A percentile compares a stretch with the other conserved stretches of the same genome.
These are phyloP conservation scores for Strigamia crassipes DNA, from an alignment of 2,888 invertebrate species.

Conservation along the genomic window DNA sequence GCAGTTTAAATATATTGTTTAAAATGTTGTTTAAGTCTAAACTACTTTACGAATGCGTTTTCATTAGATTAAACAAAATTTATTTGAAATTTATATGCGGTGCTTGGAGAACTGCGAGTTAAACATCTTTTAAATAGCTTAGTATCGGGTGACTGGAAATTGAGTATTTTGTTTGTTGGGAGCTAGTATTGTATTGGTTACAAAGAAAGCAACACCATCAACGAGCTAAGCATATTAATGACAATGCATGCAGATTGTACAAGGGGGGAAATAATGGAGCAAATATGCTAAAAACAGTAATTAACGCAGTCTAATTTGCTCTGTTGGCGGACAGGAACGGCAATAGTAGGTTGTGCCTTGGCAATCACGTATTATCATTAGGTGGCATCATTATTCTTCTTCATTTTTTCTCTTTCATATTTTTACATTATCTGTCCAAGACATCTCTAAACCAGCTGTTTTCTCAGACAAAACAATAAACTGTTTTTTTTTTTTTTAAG, in stretches of 20 bases:
- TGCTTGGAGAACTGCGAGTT: background rate
- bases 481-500: too few relatives aligned
- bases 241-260: background rate
- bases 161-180: background rate
- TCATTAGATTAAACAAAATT: too few relatives aligned
- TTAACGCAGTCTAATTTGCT: constrained; percentile 31
- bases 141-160: too few relatives aligned
- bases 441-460: background rate
- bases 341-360: background rate
- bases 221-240: constrained; percentile 13
- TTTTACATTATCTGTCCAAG: background rate
- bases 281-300: constrained; percentile 42
- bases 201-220: background rate
- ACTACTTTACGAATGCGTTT: too few relatives aligned
- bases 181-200: background rate
- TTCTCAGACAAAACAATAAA: background rate
- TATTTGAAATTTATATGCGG: too few relatives aligned
- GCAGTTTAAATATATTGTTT: too few relatives aligned
- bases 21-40: too few relatives aligned
- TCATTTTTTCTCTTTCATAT: background rate
- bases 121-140: background rate
- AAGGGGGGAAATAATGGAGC: constrained; percentile 17
- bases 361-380: constrained; percentile 40
- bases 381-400: constrained; percentile 38
- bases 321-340: background rate